phyloP scores from a whole-genome alignment of 1,140 invertebrate species.

The Calephelis virginiensis region DNA sequence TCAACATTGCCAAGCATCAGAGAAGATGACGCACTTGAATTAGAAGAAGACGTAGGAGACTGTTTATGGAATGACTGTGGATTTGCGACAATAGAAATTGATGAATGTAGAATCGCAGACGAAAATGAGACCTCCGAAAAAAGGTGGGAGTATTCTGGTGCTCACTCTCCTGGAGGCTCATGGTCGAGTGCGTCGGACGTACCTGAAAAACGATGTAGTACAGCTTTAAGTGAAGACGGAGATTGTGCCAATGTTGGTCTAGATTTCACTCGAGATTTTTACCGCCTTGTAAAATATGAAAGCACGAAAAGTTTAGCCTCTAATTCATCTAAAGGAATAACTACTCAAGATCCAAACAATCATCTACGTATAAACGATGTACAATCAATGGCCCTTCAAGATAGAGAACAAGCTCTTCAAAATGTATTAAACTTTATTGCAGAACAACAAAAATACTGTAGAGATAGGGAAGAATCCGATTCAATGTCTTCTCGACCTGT shows the following conservation, averaged over 20 bases:
- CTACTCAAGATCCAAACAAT: slow-evolving; percentile 66
- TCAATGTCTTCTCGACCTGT: slow-evolving; percentile 76
- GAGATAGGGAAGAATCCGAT: slow-evolving; percentile 79
- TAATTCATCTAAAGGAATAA: slow-evolving; percentile 82
- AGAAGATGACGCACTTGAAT: slow-evolving; percentile 84
- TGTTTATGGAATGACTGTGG: slow-evolving; percentile 84
- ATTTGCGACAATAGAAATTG: slow-evolving; percentile 69
- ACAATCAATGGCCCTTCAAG: slow-evolving; percentile 71
- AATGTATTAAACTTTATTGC: slow-evolving; percentile 87
- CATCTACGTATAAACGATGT: slow-evolving; percentile 69
- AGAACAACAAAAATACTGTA: slow-evolving; percentile 86
- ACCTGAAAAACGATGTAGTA: slow-evolving; percentile 83
- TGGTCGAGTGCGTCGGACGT: slow-evolving; percentile 81
- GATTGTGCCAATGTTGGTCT: slow-evolving; percentile 84
- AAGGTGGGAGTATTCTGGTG: slow-evolving; percentile 75
- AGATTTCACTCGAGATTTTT: slow-evolving; percentile 88
- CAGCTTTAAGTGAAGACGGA: slow-evolving; percentile 83
- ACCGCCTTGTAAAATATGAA: slow-evolving; percentile 87
- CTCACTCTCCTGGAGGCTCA: slow-evolving; percentile 81
- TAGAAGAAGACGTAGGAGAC: slow-evolving; percentile 86
- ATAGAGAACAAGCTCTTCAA: slow-evolving; percentile 84
- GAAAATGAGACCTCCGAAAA: slow-evolving; percentile 64
- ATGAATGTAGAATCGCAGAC: slow-evolving; percentile 67
- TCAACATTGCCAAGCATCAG: slow-evolving; percentile 85
- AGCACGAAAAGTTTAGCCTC: slow-evolving; percentile 89